Percentiles rank a stretch among this genome's conserved stretches.
These are phyloP conservation scores for Luscinia luscinia DNA, from an alignment of 2,797 vertebrate species.

Conservation along the genomic window DNA sequence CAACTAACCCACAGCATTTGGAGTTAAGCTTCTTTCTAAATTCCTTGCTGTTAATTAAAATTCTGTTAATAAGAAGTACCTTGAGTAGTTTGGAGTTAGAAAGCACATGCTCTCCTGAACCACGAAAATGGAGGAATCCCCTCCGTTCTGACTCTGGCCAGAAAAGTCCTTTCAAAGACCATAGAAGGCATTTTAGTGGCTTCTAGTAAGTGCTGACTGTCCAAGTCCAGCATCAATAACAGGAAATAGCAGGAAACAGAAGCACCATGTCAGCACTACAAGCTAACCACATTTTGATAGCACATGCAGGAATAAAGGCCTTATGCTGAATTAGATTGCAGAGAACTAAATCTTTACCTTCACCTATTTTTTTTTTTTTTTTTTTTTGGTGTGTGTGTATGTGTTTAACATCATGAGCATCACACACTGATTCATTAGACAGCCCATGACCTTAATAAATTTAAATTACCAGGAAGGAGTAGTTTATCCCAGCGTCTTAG, in stretches of 20 bases:
- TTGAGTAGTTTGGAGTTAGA: background rate
- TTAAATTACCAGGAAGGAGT: slow-evolving; percentile 53
- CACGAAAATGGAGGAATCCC: background rate
- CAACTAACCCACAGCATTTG: background rate
- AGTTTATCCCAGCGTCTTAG: slow-evolving; percentile 63
- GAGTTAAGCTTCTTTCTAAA: background rate
- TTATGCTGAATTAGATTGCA: slow-evolving; percentile 21
- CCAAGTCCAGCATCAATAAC: slow-evolving; percentile 17
- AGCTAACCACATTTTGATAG: slow-evolving; percentile 51
- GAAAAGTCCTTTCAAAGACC: slow-evolving; percentile 6
- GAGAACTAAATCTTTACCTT: slow-evolving; percentile 3
- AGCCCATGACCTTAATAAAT: slow-evolving; percentile 38
- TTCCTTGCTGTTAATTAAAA: background rate
- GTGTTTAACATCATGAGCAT: background rate
- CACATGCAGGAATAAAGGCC: background rate
- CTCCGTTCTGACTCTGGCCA: background rate
- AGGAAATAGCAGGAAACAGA: slow-evolving; percentile 50
- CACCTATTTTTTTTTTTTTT: background rate
- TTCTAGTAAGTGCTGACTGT: slow-evolving; percentile 31
- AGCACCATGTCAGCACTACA: slow-evolving; percentile 25
- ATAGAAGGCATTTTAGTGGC: slow-evolving; percentile 12
- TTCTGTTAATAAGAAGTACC: background rate
- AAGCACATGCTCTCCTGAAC: background rate
- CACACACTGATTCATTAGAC: slow-evolving; percentile 34
- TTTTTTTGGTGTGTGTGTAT: no score